Conservation (phyloP, 2,797 vertebrate species). For the Phaenicophaeus curvirostris region DNA sequence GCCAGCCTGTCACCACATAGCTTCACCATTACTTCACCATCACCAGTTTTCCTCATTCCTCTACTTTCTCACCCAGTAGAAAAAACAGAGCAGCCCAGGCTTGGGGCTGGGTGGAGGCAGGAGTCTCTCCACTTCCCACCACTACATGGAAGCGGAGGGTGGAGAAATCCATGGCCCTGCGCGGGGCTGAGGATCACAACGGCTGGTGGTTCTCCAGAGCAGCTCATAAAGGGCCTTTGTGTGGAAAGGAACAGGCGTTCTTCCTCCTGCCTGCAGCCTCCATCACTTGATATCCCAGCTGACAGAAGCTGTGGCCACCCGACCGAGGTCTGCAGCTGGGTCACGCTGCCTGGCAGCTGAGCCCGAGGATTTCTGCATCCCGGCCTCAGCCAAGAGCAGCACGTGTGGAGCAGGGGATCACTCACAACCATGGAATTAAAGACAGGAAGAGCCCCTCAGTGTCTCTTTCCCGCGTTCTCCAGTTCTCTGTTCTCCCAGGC, state of each 20-base stretch:
- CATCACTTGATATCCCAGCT: background rate
- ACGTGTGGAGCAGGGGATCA: background rate
- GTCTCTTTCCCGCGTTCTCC: background rate
- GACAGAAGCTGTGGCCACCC: background rate
- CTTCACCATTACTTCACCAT: background rate
- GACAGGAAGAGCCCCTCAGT: background rate
- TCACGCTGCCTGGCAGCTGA: conserved; percentile 5
- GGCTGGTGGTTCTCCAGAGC: background rate
- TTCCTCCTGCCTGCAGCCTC: background rate
- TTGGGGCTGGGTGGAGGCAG: background rate
- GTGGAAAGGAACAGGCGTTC: background rate
- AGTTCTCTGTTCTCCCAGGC: background rate
- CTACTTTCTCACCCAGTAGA: background rate
- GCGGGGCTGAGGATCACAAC: fast-evolving
- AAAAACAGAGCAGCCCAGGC: background rate
- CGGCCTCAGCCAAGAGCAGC: background rate
- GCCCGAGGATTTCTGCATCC: background rate
- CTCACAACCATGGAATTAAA: background rate
- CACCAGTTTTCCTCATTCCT: background rate
- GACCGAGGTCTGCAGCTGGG: background rate
- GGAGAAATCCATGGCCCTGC: background rate
- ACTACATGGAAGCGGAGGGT: fast-evolving
- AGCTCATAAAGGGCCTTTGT: background rate
- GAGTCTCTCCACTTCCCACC: background rate
- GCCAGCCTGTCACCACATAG: background rate